phyloP scores from a whole-genome alignment of 2,888 invertebrate species.

The Bimastos eiseni region DNA sequence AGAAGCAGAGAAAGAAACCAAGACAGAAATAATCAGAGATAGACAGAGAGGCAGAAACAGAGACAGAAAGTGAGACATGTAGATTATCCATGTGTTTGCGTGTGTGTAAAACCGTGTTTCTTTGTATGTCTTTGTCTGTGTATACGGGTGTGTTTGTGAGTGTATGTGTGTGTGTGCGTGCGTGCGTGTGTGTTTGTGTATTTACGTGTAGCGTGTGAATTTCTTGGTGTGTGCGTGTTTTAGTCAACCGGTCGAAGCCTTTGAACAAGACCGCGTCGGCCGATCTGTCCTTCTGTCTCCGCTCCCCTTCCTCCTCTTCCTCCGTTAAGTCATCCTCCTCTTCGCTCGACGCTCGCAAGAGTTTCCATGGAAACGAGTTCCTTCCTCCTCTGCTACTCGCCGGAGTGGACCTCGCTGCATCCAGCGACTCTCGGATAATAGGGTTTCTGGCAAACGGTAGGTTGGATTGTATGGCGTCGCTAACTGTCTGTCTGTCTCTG shows the following conservation, averaged over 20 bases:
- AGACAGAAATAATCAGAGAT: too few species aligned
- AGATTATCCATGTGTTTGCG: too few species aligned
- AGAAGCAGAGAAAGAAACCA: too few species aligned
- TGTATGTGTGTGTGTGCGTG: background rate
- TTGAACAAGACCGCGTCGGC: constrained; percentile 16
- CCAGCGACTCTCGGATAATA: constrained; percentile 8
- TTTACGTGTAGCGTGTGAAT: background rate
- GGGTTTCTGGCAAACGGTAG: background rate
- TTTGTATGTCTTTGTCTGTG: background rate
- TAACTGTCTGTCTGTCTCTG: background rate
- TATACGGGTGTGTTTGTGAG: background rate
- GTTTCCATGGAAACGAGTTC: constrained; percentile 24
- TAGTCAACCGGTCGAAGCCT: constrained; percentile 17
- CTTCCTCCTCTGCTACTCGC: background rate
- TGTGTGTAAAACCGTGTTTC: background rate
- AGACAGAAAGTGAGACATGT: too few species aligned
- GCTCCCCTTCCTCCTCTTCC: background rate
- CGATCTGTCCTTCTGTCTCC: background rate
- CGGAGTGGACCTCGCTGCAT: background rate
- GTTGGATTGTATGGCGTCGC: background rate
- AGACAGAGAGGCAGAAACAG: too few species aligned
- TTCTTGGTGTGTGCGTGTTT: background rate
- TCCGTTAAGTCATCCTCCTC: background rate
- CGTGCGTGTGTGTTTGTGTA: background rate
- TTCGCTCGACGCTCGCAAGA: background rate